phyloP scores from a whole-genome alignment of 2,797 vertebrate genomes.

The Pyrocephalus nanus region DNA sequence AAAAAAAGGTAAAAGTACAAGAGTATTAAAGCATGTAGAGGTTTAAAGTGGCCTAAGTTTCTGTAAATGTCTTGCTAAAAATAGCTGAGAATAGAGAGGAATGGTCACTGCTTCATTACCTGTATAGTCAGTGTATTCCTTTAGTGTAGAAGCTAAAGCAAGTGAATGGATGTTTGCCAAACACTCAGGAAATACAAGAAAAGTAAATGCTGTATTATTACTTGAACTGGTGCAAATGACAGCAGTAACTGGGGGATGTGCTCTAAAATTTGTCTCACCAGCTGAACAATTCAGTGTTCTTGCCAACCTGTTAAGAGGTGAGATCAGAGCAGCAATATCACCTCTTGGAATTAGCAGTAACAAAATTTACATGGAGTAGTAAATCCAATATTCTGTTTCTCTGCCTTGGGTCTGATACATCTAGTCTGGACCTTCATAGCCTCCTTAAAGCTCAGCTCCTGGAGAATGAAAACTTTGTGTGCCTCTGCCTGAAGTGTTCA shows the following conservation, averaged over 20 bases:
- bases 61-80: neutral
- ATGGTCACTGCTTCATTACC: neutral
- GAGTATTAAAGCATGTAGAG: neutral
- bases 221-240: neutral
- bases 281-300: neutral
- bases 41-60: neutral
- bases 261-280: neutral
- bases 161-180: neutral
- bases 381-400: accelerated
- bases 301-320: neutral
- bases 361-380: neutral
- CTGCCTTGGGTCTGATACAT: neutral
- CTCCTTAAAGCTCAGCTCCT: neutral
- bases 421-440: neutral
- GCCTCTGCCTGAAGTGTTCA: neutral
- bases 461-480: neutral
- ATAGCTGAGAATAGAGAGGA: neutral
- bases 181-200: neutral
- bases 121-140: neutral
- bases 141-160: neutral
- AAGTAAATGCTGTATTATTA: neutral
- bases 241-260: neutral
- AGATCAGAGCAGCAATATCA: neutral
- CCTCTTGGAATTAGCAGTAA: neutral
- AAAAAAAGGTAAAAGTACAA: neutral